Evolutionary conservation across 2,113 vertebrate species (phyloP), one percentile per base, ranked within the genome.

Genomic region (Pimephales promelas): DNA sequence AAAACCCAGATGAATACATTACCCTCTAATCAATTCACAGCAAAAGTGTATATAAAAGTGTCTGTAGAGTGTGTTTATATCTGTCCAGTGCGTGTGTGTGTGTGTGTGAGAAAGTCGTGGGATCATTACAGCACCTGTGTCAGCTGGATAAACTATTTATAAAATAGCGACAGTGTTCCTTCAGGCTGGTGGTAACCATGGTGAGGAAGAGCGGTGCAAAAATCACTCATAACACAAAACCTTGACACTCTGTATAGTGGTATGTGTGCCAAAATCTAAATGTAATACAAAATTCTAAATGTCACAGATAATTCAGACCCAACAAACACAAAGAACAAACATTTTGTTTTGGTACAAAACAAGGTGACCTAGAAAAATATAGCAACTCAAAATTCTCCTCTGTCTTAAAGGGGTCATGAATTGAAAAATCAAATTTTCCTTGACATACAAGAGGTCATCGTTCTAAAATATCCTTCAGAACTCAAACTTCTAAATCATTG

Each of bases 71-170:
- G 56, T 43, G 57, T 79, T 16, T 79, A 64, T 64, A 47, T 49
- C 36, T 22, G 24, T 47, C n/a, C 56, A 45, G 3, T 45, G 34
- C n/a, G n/a, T 62, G n/a, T 79, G n/a, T 34, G 64, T 66, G 61
- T 62, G 62, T 20, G 18, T 22, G 18, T n/a, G 47, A 8, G n/a
- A 66, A 40, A n/a, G 24, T 34, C 18, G 43, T 49, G 43, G 49
- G 49, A 52, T 84, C 70, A 87, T 66, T 78, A 85, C 75, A 85
- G 82, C 57, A 80, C 78, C 72, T 82, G 77, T 68, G 84, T 72
- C 64, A 26, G 59, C 73, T 78, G 62, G 71, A 85, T 47, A 64
- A 43, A 70, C 73, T 88, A 88, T 88, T 84, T 82, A 88, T 88
- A 86, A 80, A 76, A 61, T 5, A 78, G 79, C 34, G 78, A 66